Evolutionary conservation across 35 echinoderm and acorn worm species (phyloP).

Genomic region (Chiridota heheva): DNA sequence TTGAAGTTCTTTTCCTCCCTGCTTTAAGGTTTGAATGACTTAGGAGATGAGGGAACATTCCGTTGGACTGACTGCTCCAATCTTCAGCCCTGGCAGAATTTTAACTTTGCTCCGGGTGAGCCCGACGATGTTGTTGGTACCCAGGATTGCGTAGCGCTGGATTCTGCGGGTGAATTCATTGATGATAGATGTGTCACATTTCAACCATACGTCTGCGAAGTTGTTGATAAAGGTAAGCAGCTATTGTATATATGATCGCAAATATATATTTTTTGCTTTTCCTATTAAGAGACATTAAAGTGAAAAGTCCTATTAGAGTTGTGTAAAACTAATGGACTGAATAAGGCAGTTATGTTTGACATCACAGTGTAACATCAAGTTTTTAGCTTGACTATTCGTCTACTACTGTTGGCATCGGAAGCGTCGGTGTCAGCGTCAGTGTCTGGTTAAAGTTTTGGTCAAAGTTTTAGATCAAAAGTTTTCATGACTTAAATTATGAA

Average conservation of each 20-base stretch:
- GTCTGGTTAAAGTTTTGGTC: no score
- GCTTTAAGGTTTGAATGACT: conserved; percentile 64
- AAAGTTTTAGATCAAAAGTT: no score
- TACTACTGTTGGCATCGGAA: no score
- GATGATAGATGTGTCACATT: conserved; percentile 42
- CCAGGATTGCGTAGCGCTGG: conserved; percentile 67
- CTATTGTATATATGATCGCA: not conserved
- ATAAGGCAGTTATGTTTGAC: no score
- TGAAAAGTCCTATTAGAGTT: no score
- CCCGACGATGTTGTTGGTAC: conserved; percentile 53
- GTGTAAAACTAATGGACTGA: no score
- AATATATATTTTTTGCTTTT: no score
- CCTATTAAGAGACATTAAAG: no score
- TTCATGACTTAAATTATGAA: no score
- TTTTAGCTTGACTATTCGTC: no score
- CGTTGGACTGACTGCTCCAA: conserved; percentile 69
- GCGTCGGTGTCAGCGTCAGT: no score
- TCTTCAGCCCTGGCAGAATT: conserved; percentile 42
- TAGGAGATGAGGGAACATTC: conserved; percentile 55
- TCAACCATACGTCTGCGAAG: conserved; percentile 62
- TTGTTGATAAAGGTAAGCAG: conserved; percentile 60
- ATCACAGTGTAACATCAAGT: no score
- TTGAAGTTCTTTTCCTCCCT: not conserved
- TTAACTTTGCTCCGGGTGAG: conserved; percentile 61
- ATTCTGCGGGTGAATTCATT: conserved; percentile 44